Base-by-base conservation (phyloP, 2,113 vertebrate genomes). In the Paratilapia polleni region DNA sequence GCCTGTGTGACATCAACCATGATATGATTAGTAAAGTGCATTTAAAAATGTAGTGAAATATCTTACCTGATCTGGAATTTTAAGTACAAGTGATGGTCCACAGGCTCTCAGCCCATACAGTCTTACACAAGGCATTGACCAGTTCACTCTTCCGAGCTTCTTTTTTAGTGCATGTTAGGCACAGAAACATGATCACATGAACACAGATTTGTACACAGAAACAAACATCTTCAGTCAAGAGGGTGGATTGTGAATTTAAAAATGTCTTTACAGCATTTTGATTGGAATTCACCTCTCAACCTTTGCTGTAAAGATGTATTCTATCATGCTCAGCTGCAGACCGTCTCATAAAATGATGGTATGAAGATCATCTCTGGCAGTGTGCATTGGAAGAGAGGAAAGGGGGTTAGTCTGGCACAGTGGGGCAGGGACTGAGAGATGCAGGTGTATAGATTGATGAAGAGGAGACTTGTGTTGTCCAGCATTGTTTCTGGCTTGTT, bases 371-470 rank as follows among this genome's bases (percentile, higher is more conserved):
- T 78, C 34, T 77, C 2, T 78, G 52, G 81, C 85, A 64, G 74
- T 49, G 57, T 83, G 41, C 62, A 81, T 20, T 52, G 70, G 52
- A 59, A 7, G 49, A 54, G 38, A 76, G 64, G 31, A 54, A 64
- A 49, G 60, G 79, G 77, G 79, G 77, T 83, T 66, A 70, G 56
- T 64, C 49, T 57, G 77, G 76, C 15, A 52, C 80, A 83, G 56
- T 8, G 5, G 47, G 83, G 63, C 77, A 41, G 74, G 47, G 77
- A 76, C 54, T 28, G 79, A 77, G 73, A 81, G 84, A 86, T 75
- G 80, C 79, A 90, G 83, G 84, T 87, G 88, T 79, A 77, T 68
- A 77, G 88, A 74, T 6, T 81, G 90, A 91, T 91, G 84, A 85
- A 78, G 82, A 34, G 41, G 41, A 68, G 74, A 79, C 79, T 83